Base-by-base conservation (phyloP, 2,888 invertebrate genomes). In the Euproctis similis region DNA sequence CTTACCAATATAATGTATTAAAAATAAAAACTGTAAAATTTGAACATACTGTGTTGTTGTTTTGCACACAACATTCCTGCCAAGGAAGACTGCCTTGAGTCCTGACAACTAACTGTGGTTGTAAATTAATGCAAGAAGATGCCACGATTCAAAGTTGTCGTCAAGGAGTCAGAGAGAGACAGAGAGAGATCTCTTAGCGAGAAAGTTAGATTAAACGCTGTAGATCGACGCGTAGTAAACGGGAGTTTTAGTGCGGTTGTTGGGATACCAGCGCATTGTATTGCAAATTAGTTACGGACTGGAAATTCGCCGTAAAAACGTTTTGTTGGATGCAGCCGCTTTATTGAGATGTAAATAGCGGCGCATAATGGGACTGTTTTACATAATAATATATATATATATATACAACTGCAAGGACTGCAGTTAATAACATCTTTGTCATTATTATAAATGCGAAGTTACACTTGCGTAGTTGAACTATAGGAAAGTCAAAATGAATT, bases 141-240 rank as follows among this genome's bases (percentile, higher is more conserved):
- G 45, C 39, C 39, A 42, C 39, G 38, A 39, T 46, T 48, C 52
- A 46, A 63, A 73, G 57, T 64, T 59, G 56, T 59, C 58, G 56
- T 59, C 46, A n/a, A n/a, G n/a, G n/a, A n/a, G n/a, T 51, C 57
- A 42, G 45, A n/a, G n/a, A n/a, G n/a, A n/a, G n/a, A n/a, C n/a
- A n/a, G n/a, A n/a, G n/a, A n/a, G n/a, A 65, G 62, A 65, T 59
- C 65, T 61, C 63, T 71, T 60, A 58, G 60, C 50, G 53, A 59
- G 54, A 61, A 77, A 80, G 65, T 77, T 80, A 76, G 72, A 80
- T 80, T 78, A 71, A 70, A 76, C 58, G 68, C 44, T 59, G 63
- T 59, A 73, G 61, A 71, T 69, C 66, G 72, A 68, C 67, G 66
- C 61, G 63, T 61, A 51, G 57, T 56, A 56, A 65, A 52, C 59